phyloP scores from a whole-genome alignment of 2,888 invertebrate species.

The Drosophila helvetica region DNA sequence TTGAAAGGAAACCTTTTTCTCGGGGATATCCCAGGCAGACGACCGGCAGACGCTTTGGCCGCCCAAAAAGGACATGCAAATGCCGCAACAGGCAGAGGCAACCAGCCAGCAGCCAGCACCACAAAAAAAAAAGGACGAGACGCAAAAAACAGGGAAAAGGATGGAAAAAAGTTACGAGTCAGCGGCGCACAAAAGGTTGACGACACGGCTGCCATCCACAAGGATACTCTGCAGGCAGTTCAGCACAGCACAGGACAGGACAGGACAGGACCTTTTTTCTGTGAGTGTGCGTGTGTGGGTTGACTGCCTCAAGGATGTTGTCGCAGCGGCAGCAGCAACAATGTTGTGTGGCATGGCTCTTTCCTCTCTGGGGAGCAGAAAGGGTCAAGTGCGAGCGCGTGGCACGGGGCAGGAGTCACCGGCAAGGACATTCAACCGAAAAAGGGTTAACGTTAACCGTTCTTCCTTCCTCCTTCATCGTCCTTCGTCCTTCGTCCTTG shows the following conservation, averaged over 20 bases:
- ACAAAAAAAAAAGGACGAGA: constrained; percentile 47
- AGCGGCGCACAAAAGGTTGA: constrained; percentile 70
- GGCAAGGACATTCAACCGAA: constrained; percentile 29
- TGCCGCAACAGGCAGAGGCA: constrained; percentile 49
- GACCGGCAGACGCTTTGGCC: constrained; percentile 49
- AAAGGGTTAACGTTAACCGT: constrained; percentile 26
- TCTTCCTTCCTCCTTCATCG: background rate
- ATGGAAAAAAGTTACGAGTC: constrained; percentile 43
- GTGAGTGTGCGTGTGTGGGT: constrained; percentile 16
- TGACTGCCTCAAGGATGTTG: constrained; percentile 67
- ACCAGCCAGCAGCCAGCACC: background rate
- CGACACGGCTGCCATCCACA: constrained; percentile 36
- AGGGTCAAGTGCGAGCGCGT: constrained; percentile 79
- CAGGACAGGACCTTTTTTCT: constrained; percentile 45
- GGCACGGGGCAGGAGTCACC: constrained; percentile 14
- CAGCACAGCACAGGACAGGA: constrained; percentile 19
- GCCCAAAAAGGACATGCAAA: constrained; percentile 70
- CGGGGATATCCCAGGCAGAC: constrained; percentile 46
- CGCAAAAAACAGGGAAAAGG: constrained; percentile 10
- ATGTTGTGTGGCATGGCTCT: background rate
- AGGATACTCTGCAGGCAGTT: constrained; percentile 11
- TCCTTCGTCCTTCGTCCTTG: constrained; percentile 1
- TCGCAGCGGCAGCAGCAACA: constrained; percentile 29
- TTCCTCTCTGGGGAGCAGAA: constrained; percentile 30
- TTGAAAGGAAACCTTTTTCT: constrained; percentile 13